A percentile compares a stretch with the other conserved stretches of the same genome.
These are phyloP conservation scores for Euborellia annulipes DNA, from an alignment of 1,140 invertebrate genomes.

Conservation along the genomic window DNA sequence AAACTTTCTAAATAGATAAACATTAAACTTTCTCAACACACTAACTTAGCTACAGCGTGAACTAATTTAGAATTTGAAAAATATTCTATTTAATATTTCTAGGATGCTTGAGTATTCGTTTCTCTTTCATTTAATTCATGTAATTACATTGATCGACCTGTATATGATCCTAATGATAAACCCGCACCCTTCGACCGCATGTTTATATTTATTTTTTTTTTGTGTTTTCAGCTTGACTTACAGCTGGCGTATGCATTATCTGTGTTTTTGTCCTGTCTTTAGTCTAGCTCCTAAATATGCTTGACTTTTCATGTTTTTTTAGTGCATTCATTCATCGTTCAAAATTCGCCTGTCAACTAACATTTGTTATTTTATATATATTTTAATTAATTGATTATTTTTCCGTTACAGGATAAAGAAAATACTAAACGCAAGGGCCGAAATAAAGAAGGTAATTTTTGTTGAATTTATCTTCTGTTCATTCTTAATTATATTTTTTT, in stretches of 20 bases:
- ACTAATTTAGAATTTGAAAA: no score
- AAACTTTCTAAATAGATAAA: no score
- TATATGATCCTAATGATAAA: no score
- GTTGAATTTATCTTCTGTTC: background rate
- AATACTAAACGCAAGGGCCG: constrained; percentile 55
- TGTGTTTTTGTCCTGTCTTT: constrained; percentile 22
- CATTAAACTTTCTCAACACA: no score
- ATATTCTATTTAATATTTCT: no score
- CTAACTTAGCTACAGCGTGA: no score
- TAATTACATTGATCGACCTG: no score
- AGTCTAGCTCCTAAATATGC: background rate
- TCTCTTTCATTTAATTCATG: no score
- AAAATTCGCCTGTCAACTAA: constrained; percentile 2
- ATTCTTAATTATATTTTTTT: no score
- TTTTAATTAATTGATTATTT: constrained; percentile 13
- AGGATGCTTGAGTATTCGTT: no score
- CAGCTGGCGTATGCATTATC: constrained; percentile 8
- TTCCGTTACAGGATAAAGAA: constrained; percentile 50
- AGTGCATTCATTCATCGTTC: background rate
- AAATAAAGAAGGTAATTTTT: constrained; percentile 62
- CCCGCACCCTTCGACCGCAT: background rate
- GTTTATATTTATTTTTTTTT: background rate
- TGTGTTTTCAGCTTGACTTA: constrained; percentile 3
- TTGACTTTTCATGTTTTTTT: constrained; percentile 5
- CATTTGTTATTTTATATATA: constrained; percentile 7